Conservation (phyloP, 2,888 invertebrate species). For the Caenorhabditis plicata region DNA sequence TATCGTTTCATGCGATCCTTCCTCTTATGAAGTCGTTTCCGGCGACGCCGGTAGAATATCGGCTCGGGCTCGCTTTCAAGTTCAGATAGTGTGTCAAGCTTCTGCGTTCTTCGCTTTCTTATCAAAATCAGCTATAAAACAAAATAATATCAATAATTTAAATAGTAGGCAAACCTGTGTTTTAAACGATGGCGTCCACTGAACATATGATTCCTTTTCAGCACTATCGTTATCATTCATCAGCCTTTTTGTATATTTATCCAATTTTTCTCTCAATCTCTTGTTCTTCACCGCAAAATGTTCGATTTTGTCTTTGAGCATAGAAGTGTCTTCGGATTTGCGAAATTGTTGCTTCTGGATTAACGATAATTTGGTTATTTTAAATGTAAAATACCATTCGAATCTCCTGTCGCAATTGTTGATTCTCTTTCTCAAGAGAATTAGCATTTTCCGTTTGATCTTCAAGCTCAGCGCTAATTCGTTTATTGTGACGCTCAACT, state of each 20-base stretch:
- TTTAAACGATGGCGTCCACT: constrained; percentile 46
- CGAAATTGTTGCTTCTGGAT: constrained; percentile 40
- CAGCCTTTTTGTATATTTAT: constrained; percentile 27
- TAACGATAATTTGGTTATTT: neutral
- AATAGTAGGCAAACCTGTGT: constrained; percentile 26
- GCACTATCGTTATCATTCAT: too few relatives aligned
- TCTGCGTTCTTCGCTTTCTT: constrained; percentile 38
- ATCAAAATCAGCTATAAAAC: constrained; percentile 32
- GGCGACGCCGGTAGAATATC: constrained; percentile 44
- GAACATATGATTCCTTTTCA: constrained; percentile 22
- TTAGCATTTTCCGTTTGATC: constrained; percentile 41
- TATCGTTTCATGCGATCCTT: constrained; percentile 36
- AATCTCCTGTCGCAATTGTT: constrained; percentile 41
- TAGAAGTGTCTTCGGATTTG: constrained; percentile 37
- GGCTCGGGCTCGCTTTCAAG: constrained; percentile 52
- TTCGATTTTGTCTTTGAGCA: too few relatives aligned
- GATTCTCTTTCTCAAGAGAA: constrained; percentile 44
- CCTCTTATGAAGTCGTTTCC: constrained; percentile 37
- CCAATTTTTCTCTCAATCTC: constrained; percentile 47
- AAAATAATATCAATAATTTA: neutral
- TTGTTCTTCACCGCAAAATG: neutral
- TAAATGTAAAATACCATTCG: constrained; percentile 15
- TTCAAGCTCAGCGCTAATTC: constrained; percentile 39
- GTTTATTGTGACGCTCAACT: constrained; percentile 45
- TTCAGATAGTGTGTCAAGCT: constrained; percentile 46